Conservation (phyloP, 2,888 invertebrate species). For the Adineta ricciae region DNA sequence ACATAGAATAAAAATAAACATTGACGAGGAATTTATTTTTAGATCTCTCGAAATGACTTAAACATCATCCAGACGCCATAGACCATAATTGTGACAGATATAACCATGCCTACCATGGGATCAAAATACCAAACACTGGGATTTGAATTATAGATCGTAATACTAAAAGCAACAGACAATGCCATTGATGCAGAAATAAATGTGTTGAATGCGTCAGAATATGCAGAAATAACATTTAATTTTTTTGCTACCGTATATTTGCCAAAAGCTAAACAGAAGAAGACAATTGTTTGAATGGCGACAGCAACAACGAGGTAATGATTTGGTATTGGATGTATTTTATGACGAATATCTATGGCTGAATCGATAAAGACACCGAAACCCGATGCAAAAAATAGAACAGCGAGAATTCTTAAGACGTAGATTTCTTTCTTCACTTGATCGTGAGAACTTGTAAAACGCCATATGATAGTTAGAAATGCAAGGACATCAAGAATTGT, state of each 20-base stretch:
- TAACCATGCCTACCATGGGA: neutral
- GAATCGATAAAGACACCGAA: constrained; percentile 1
- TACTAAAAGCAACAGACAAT: neutral
- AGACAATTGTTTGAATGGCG: neutral
- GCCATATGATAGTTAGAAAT: constrained; percentile 1
- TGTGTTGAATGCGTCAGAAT: constrained; percentile 18
- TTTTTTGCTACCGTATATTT: neutral
- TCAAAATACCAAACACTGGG: constrained; percentile 1
- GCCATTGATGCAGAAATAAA: neutral
- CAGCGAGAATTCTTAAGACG: neutral
- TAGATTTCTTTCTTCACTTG: neutral
- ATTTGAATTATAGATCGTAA: neutral
- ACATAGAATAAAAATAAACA: neutral
- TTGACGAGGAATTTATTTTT: neutral
- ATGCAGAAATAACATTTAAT: neutral
- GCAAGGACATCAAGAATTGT: neutral
- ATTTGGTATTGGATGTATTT: neutral
- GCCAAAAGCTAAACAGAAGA: neutral
- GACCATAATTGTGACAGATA: neutral
- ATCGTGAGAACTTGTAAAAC: neutral
- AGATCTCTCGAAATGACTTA: neutral
- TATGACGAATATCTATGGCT: neutral
- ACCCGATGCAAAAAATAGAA: neutral
- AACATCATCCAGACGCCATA: constrained; percentile 17
- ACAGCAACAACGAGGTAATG: neutral